phyloP scores from a whole-genome alignment of 2,888 invertebrate species.

The Tenthredo livida region DNA sequence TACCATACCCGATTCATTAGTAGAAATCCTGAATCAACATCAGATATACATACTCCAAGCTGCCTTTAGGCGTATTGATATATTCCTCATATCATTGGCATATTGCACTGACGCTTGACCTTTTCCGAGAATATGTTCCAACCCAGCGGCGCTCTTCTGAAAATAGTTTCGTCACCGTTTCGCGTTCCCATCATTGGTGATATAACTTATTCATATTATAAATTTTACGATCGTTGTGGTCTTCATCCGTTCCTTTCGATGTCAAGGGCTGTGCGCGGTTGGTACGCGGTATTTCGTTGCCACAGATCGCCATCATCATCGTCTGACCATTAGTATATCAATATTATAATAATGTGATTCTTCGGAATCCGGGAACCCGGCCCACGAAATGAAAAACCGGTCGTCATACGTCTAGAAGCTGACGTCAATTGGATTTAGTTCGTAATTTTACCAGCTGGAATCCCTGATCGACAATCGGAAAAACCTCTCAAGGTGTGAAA shows the following conservation, averaged over 20 bases:
- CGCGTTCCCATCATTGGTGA: not conserved
- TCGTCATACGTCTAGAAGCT: not conserved
- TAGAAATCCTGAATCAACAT: not conserved
- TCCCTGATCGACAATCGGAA: not conserved
- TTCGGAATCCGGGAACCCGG: not conserved
- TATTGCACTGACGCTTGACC: constrained; percentile 4
- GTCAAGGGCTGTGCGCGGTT: constrained; percentile 32
- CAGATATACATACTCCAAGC: not conserved
- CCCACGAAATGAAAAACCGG: not conserved
- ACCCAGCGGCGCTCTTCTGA: not conserved
- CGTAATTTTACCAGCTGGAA: not conserved
- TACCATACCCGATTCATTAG: not conserved
- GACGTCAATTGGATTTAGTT: not conserved
- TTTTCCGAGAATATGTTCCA: constrained; percentile 13
- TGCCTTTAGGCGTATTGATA: not conserved
- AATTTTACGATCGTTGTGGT: not conserved
- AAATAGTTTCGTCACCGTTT: constrained; percentile 7
- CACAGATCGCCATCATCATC: not conserved
- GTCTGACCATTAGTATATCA: too few relatives aligned
- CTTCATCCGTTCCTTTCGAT: constrained; percentile 24
- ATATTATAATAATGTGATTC: not conserved
- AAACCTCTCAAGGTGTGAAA: not conserved
- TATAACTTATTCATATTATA: constrained; percentile 5
- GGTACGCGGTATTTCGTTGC: not conserved
- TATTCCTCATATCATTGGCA: not conserved